A percentile compares a stretch with the other conserved stretches of the same genome.
Evolutionary conservation across 2,113 vertebrate species (phyloP).

Genomic region (Zootoca vivipara): DNA sequence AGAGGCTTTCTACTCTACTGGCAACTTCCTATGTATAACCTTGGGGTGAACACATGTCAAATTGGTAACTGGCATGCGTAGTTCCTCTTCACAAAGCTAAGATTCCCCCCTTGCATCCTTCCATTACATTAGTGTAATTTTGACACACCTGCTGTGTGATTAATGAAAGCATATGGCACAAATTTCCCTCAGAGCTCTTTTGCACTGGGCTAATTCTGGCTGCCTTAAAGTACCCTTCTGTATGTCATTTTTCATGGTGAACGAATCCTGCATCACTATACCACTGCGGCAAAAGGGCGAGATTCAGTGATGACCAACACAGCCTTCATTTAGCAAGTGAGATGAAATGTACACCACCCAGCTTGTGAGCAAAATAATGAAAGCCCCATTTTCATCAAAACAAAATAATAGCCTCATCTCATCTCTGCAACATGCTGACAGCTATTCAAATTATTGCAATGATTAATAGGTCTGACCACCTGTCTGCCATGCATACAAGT

Average conservation of each 20-base stretch:
- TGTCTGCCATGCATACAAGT: background rate
- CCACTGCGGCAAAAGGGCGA: background rate
- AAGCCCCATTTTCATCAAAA: background rate
- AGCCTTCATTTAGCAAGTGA: background rate
- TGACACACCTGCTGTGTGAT: conserved; percentile 3
- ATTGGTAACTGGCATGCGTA: background rate
- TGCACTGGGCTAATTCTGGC: conserved; percentile 2
- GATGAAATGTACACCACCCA: background rate
- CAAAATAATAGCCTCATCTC: background rate
- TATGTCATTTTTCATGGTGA: conserved; percentile 8
- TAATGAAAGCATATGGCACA: conserved; percentile 28
- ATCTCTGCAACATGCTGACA: background rate
- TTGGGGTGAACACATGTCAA: conserved; percentile 1
- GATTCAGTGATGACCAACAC: background rate
- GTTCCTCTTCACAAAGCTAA: background rate
- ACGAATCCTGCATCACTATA: background rate
- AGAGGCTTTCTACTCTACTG: background rate
- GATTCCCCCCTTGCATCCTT: background rate
- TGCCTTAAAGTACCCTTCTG: background rate
- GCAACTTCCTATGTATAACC: background rate
- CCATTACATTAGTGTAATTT: background rate
- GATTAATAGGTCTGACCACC: background rate
- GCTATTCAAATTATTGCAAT: background rate
- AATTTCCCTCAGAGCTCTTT: conserved; percentile 4
- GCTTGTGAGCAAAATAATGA: background rate